Base-by-base conservation (phyloP, 2,113 vertebrate species). In the Hippopotamus amphibius region DNA sequence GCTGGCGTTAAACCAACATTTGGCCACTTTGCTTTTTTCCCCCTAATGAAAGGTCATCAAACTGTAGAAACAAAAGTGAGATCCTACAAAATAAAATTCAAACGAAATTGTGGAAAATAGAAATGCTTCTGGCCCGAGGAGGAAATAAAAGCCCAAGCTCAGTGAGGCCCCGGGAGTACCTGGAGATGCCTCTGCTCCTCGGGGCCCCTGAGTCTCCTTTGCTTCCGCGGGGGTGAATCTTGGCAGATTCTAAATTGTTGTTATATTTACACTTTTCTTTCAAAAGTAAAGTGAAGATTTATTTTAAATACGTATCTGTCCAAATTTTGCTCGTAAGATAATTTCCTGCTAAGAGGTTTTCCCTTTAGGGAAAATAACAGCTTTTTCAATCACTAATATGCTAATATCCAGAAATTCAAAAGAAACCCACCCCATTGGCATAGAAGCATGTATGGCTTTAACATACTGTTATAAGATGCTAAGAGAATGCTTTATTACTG, bases 141-240 rank as follows among this genome's bases (percentile, higher is more conserved):
- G 72, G 50, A 33, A 55, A n/a, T 4, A 37, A 28, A 19, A 37
- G 5, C 3, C 7, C 13, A 33, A 41, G 2, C 21, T 14, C 4
- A 41, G 22, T 43, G 37, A 2, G 22, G 22, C 15, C 17, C 11
- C 2, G 2, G 30, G 63, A 5, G 1, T 16, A 1, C 0, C 17
- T 26, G 14, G 61, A 41, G 57, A 24, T 1, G 0, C 1, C 0
- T 0, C 8, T 28, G 1, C 2, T 0, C 2, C 24, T 1, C 33
- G 3, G 21, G 0, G 0, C 14, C 1, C 19, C 33, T 1, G 1
- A 12, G 15, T 1, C 13, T 22, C 46, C 17, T 55, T n/a, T 24
- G 28, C n/a, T 55, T n/a, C 30, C 0, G 0, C 7, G 43, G 15
- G 33, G 0, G 1, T 21, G 4, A 10, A 3, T n/a, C 24, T 41